Evolutionary conservation across 2,113 vertebrate genomes (phyloP).

Genomic region (Nothobranchius kuhntae): DNA sequence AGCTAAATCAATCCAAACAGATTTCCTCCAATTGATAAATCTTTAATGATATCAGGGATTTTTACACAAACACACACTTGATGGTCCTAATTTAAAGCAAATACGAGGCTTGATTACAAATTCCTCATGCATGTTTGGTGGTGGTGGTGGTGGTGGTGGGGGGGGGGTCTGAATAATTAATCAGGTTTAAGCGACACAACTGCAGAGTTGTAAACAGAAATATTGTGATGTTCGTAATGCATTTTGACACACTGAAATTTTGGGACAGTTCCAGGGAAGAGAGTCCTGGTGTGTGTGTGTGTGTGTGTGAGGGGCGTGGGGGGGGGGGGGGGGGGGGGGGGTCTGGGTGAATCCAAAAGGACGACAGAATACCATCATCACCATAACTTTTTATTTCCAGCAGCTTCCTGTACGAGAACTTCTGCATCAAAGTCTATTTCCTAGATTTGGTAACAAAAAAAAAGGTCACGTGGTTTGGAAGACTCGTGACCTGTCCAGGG

Average conservation of each 20-base stretch:
- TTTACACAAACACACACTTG: constrained; percentile 93
- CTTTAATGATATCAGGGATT: constrained; percentile 97
- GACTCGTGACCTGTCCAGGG: no score
- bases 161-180: constrained; percentile 90
- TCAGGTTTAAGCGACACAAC: constrained; percentile 88
- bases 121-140: constrained; percentile 82
- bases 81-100: constrained; percentile 97
- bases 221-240: constrained; percentile 89
- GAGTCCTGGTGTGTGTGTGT: constrained; percentile 4
- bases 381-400: no score
- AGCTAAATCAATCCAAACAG: constrained; percentile 90
- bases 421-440: no score
- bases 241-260: constrained; percentile 81
- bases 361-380: neutral
- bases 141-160: constrained; percentile 28
- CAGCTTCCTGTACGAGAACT: neutral
- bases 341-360: neutral
- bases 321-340: neutral
- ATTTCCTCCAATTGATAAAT: constrained; percentile 92
- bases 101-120: constrained; percentile 97
- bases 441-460: no score
- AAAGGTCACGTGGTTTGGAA: no score
- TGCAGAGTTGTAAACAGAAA: constrained; percentile 89
- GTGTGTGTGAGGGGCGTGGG: neutral
- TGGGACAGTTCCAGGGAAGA: constrained; percentile 76